Base-by-base conservation (phyloP, 2,113 vertebrate species). In the Alouatta palliata region DNA sequence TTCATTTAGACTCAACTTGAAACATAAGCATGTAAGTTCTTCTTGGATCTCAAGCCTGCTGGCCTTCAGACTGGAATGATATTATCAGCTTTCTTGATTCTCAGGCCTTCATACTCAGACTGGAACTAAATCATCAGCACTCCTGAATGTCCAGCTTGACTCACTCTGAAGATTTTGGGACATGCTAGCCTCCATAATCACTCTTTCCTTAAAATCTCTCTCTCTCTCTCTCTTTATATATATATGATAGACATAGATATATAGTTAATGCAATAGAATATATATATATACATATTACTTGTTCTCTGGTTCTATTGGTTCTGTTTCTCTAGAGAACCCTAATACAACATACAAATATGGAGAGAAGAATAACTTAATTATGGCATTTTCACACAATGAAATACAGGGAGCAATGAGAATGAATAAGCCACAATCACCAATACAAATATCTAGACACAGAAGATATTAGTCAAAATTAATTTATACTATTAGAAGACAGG, bases 311-410 rank as follows among this genome's bases (percentile, higher is more conserved):
- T 64, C 61, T 64, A 40, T 84, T 92, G 43, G 54, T 54, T 52
- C n/a, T 91, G 45, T 76, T 94, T 92, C 47, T 96, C 52, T 89
- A 76, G 61, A 61, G 54, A 79, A 79, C 56, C 25, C 37, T 84
- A 66, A 84, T 84, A 79, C 2, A 23, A 88, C 11, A 87, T 20
- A 25, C 56, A 87, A 91, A 83, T 82, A 21, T 40, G 17, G 52
- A 82, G 35, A 79, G 25, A 54, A 75, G 73, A 94, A 88, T 70
- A 66, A 17, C 68, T 89, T 71, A 79, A 49, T 77, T 86, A 37
- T 87, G 56, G 8, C 56, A n/a, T 49, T 87, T 80, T 88, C 49
- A 80, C 61, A 73, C 12, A 54, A 19, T 54, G 20, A 11, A 90
- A 84, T 93, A 84, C 20, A 61, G 21, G 43, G 45, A 64, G 4